Evolutionary conservation across 2,888 invertebrate genomes (phyloP).

Genomic region (Anoncus sp.): DNA sequence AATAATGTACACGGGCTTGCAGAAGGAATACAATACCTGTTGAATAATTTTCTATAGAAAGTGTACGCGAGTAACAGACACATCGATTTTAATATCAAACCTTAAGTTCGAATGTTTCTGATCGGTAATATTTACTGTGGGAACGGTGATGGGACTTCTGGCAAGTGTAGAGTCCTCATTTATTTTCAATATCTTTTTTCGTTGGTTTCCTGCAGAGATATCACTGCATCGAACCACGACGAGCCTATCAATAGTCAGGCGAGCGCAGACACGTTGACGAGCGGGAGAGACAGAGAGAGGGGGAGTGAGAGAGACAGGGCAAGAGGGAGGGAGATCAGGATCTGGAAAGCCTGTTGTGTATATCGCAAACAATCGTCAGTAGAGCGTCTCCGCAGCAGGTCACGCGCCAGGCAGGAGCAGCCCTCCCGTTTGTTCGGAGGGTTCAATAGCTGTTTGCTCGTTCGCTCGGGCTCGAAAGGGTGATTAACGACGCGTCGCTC

Average conservation of each 20-base stretch:
- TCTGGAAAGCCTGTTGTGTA: slow-evolving; percentile 35
- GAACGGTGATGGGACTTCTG: background rate
- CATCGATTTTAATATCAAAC: background rate
- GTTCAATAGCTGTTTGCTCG: slow-evolving; percentile 61
- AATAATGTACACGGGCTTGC: too few species aligned
- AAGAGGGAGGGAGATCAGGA: slow-evolving; percentile 16
- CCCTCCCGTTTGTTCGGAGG: slow-evolving; percentile 45
- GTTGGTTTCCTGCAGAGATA: background rate
- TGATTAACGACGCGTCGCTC: slow-evolving; percentile 60
- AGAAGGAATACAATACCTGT: slow-evolving; percentile 10
- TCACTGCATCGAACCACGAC: background rate
- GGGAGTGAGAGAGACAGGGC: background rate
- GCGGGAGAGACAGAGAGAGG: background rate
- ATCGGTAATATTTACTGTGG: too few species aligned
- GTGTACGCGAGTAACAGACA: background rate
- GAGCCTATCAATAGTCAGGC: background rate
- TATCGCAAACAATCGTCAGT: slow-evolving; percentile 36
- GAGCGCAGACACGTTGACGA: background rate
- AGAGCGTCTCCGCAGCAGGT: slow-evolving; percentile 40
- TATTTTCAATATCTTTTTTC: background rate
- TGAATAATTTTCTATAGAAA: background rate
- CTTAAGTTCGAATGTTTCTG: background rate
- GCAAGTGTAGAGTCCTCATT: background rate
- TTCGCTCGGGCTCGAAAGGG: slow-evolving; percentile 57
- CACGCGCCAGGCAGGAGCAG: slow-evolving; percentile 11